phyloP scores from a whole-genome alignment of 2,888 invertebrate genomes.

The Thera britannica region DNA sequence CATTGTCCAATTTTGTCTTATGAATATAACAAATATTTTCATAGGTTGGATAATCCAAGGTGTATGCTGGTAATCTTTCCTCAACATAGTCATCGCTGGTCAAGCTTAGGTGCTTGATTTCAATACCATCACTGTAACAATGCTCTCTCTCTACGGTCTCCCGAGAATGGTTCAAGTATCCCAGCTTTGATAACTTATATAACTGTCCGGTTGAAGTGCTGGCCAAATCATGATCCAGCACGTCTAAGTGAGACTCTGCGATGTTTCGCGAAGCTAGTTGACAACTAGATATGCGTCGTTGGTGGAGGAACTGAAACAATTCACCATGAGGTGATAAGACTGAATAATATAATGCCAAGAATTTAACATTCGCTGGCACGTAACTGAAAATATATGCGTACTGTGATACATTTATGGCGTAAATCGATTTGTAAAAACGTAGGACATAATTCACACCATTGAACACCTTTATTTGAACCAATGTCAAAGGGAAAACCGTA shows the following conservation, averaged over 20 bases:
- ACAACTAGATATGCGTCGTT: conserved; percentile 75
- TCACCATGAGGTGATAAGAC: conserved; percentile 19
- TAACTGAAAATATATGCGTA: conserved; percentile 30
- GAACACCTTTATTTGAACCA: conserved; percentile 57
- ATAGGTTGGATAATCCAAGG: conserved; percentile 48
- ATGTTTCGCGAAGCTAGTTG: conserved; percentile 62
- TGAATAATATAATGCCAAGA: conserved; percentile 23
- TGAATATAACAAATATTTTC: conserved; percentile 68
- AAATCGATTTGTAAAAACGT: conserved; percentile 29
- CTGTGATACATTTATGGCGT: conserved; percentile 11
- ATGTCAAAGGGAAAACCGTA: conserved; percentile 57
- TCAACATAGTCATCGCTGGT: conserved; percentile 77
- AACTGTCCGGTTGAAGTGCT: conserved; percentile 39
- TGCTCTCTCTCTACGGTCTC: conserved; percentile 45
- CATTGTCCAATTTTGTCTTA: conserved; percentile 65
- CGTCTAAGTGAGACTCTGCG: conserved; percentile 60
- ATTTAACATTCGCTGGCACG: conserved; percentile 6
- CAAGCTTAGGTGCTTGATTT: conserved; percentile 58
- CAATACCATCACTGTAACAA: conserved; percentile 53
- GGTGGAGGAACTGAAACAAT: conserved; percentile 66
- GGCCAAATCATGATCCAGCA: conserved; percentile 60
- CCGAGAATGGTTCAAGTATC: conserved; percentile 40
- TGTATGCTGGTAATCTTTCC: conserved; percentile 52
- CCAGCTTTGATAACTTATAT: conserved; percentile 34
- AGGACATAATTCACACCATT: conserved; percentile 42